Evolutionary conservation across 2,888 invertebrate species (phyloP), one percentile per base, ranked within the genome.

Genomic region (Rosalia funebris): DNA sequence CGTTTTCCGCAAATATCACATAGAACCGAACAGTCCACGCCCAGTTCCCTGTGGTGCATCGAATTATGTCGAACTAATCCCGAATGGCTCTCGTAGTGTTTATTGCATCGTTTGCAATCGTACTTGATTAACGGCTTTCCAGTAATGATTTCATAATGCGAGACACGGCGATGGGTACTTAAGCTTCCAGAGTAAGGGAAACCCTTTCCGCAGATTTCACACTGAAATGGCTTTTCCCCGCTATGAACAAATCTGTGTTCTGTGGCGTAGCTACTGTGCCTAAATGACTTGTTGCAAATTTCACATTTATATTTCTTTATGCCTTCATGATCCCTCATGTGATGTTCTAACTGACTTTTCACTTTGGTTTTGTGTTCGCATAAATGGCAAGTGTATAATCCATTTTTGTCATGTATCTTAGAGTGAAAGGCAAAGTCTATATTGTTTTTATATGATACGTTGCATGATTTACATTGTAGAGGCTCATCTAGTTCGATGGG

Each of bases 161-260:
- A 78, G n/a, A 39, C 34, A 2, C 48, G 48, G 0, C 57, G 44
- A 32, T 61, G 63, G 7, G 52, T 53, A 10, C 50, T 25, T 19
- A 63, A 31, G 19, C 53, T 53, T 19, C 57, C 42, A 0, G 58
- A 55, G 36, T 46, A 62, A 31, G 41, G 55, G 31, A 62, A 62
- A 1, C 41, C 12, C 59, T 85, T 84, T 32, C 84, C 85, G 64
- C 86, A 86, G 34, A 84, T 82, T 67, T 84, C 83, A 63, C 85
- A 81, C 52, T 76, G 75, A 55, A 78, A 79, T 2, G 80, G 80
- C 54, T 85, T 85, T 60, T 86, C 86, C 0, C 86, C 86, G 0
- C 83, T 84, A 63, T 86, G 86, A 63, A 75, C 78, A 57, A 79
- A 75, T 64, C 79, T 80, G 63, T 81, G 81, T 44, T 81, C 80